phyloP scores from a whole-genome alignment of 2,888 invertebrate species.

The Creontiades dilutus region DNA sequence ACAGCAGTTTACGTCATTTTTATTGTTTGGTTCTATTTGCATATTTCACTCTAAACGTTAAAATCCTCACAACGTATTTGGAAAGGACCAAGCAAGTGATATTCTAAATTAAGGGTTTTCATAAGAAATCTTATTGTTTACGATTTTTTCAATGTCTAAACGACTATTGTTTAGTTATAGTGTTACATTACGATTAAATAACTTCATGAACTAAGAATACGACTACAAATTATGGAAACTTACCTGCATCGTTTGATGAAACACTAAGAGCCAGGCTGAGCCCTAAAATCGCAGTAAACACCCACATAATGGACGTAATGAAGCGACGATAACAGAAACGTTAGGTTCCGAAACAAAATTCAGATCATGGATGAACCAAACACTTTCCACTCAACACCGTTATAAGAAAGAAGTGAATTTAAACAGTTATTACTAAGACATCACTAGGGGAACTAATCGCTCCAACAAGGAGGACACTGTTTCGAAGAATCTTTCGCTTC shows the following conservation, averaged over 20 bases:
- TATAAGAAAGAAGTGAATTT: too few species aligned
- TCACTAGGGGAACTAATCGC: background rate
- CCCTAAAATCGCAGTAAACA: background rate
- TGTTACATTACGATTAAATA: background rate
- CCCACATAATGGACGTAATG: background rate
- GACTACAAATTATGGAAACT: background rate
- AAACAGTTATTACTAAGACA: too few species aligned
- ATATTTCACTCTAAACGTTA: too few species aligned
- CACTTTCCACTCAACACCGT: background rate
- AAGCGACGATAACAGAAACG: background rate
- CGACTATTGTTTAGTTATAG: too few species aligned
- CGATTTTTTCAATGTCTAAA: too few species aligned
- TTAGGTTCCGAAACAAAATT: background rate
- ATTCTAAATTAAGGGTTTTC: too few species aligned
- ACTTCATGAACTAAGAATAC: background rate
- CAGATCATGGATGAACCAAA: background rate
- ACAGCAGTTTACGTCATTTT: too few species aligned
- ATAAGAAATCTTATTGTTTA: too few species aligned
- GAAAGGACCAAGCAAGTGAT: too few species aligned
- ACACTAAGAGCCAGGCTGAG: background rate
- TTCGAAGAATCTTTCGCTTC: conserved; percentile 15
- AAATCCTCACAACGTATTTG: too few species aligned
- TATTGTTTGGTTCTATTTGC: too few species aligned
- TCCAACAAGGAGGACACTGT: background rate
- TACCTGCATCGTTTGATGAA: background rate